phyloP scores from a whole-genome alignment of 1,140 invertebrate genomes.

The Coptotermes formosanus region DNA sequence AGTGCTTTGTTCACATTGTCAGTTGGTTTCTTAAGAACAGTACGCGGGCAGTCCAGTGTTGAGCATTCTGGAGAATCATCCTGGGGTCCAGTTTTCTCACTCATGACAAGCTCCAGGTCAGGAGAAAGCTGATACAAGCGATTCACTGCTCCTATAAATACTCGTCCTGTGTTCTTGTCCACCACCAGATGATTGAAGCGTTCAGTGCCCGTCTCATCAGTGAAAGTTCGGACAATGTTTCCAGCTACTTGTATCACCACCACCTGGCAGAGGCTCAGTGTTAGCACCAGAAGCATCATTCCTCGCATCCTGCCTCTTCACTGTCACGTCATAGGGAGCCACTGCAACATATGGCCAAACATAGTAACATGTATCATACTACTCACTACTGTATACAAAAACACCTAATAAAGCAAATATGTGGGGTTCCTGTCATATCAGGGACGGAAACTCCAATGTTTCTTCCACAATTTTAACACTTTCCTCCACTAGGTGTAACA shows the following conservation, averaged over 20 bases:
- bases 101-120: conserved; percentile 74
- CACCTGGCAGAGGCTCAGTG: conserved; percentile 19
- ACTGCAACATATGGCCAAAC: not conserved
- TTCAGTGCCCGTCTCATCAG: conserved; percentile 56
- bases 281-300: conserved; percentile 11
- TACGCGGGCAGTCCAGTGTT: conserved; percentile 75
- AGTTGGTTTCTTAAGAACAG: conserved; percentile 67
- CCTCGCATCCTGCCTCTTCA: conserved; percentile 22
- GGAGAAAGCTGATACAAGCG: conserved; percentile 87
- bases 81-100: conserved; percentile 82
- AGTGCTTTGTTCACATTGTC: conserved; percentile 96
- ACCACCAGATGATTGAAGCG: conserved; percentile 85
- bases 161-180: conserved; percentile 85
- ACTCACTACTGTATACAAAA: no score
- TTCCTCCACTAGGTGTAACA: no score
- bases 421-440: no score
- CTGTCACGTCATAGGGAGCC: conserved; percentile 26
- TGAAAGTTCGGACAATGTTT: conserved; percentile 56
- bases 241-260: conserved; percentile 6
- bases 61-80: conserved; percentile 88
- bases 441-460: no score
- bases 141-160: conserved; percentile 94
- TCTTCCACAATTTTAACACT: no score
- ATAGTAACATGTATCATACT: no score
- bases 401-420: no score